Evolutionary conservation across 2,888 invertebrate species (phyloP), one percentile per base, ranked within the genome.

Genomic region (Anoncus sp.): DNA sequence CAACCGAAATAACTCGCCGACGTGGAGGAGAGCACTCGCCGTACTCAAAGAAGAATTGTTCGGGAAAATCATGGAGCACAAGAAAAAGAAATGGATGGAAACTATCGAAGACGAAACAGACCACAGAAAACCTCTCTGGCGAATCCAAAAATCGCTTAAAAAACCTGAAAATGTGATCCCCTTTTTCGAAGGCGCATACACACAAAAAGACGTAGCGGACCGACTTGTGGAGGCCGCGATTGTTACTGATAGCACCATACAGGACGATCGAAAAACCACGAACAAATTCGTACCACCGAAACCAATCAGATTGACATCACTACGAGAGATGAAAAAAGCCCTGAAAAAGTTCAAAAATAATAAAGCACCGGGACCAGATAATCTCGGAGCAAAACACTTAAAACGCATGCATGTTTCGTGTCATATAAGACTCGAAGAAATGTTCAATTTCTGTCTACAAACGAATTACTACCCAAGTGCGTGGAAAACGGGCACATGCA

Each of bases 61-160:
- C n/a, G n/a, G n/a, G n/a, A 24, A 57, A 57, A 57, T 18, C n/a
- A 2, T 38, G 35, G n/a, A 3, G 16, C 4, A 45, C 7, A 53
- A 31, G 20, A 12, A 53, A 53, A 6, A 62, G 14, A 22, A 62
- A 43, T 62, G 62, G 62, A 2, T 31, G 43, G n/a, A n/a, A 12
- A 27, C 47, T 20, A 45, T 70, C 59, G 49, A 70, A 47, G 35
- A 31, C 22, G 24, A 47, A 47, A 38, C 45, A 3, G 31, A 70
- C 60, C 22, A 59, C 47, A 14, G 47, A 24, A 70, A 60, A 24
- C 35, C 57, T 20, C 45, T 71, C 35, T 71, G 71, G 71, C 45
- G 40, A 35, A 71, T 62, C 6, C 51, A 71, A 40, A 71, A 60
- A 24, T 22, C 49, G 12, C 38, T 71, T 14, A 71, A 62, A 24